Evolutionary conservation across 53 echinoderm and acorn worm species (phyloP).

Genomic region (Stichopus horrens): DNA sequence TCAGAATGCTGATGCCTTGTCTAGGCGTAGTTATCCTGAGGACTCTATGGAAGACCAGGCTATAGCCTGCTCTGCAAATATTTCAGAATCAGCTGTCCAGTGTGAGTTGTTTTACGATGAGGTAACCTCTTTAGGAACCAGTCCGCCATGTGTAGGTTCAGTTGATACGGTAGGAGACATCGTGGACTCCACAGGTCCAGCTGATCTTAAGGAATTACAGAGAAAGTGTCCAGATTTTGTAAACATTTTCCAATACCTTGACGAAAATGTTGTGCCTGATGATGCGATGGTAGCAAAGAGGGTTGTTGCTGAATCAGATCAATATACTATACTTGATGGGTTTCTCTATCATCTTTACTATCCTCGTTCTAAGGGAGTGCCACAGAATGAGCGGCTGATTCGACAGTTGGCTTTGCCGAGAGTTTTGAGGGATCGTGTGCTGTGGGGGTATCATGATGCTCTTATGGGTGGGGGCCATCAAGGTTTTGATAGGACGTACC

Average conservation of each 20-base stretch:
- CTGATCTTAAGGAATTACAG: neutral
- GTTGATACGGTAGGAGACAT: neutral
- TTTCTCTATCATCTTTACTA: slow-evolving; percentile 8
- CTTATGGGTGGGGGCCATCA: slow-evolving; percentile 29
- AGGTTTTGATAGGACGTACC: slow-evolving; percentile 36
- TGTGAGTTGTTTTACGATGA: slow-evolving; percentile 18
- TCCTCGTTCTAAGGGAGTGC: slow-evolving; percentile 28
- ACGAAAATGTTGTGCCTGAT: neutral
- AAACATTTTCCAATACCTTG: neutral
- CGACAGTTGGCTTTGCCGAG: neutral
- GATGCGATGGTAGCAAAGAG: slow-evolving; percentile 10
- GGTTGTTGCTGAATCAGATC: slow-evolving; percentile 26
- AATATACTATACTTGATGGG: slow-evolving; percentile 18
- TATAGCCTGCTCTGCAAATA: neutral
- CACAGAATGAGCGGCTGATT: slow-evolving; percentile 11
- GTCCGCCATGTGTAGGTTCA: neutral
- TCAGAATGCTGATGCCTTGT: slow-evolving; percentile 38
- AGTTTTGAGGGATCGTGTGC: neutral
- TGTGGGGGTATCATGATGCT: slow-evolving; percentile 21
- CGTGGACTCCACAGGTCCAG: neutral
- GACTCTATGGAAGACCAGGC: neutral
- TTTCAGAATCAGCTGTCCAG: neutral
- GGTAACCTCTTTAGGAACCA: neutral
- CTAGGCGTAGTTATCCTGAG: slow-evolving; percentile 8
- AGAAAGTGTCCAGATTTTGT: slow-evolving; percentile 25